These are phyloP conservation scores for Ornithoptera alexandrae DNA, from an alignment of 2,888 invertebrate genomes.

Conservation along the genomic window DNA sequence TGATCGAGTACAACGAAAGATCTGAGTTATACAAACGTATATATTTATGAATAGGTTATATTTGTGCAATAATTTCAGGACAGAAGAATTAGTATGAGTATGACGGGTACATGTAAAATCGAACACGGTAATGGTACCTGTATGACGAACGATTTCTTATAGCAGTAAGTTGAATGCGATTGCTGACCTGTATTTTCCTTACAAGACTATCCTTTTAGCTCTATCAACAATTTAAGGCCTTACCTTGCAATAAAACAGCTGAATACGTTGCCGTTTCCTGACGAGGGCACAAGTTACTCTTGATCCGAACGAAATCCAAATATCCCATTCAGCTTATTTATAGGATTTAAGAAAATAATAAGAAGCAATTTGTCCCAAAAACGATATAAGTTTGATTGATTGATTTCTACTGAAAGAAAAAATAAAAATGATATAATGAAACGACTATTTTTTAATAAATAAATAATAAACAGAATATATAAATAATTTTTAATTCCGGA, in stretches of 20 bases:
- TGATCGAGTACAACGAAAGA: too few relatives aligned
- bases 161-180: constrained; percentile 17
- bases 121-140: background rate
- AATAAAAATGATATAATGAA: too few relatives aligned
- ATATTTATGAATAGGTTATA: background rate
- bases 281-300: constrained; percentile 20
- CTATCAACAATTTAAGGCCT: constrained; percentile 27
- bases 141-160: constrained; percentile 15
- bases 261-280: constrained; percentile 25
- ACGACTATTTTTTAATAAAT: too few relatives aligned
- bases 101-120: too few relatives aligned
- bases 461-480: too few relatives aligned
- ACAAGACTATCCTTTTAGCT: constrained; percentile 29
- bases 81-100: background rate
- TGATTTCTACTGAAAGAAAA: background rate
- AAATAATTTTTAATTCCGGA: too few relatives aligned
- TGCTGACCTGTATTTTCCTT: constrained; percentile 28
- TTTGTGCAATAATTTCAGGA: background rate
- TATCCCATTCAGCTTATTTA: constrained; percentile 18
- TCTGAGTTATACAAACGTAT: too few relatives aligned
- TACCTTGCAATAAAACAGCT: constrained; percentile 25
- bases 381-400: constrained; percentile 20
- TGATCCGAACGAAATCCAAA: constrained; percentile 20
- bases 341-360: constrained; percentile 12
- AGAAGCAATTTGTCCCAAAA: constrained; percentile 17